These are phyloP conservation scores for Heteromormyrus szaboi DNA, from an alignment of 2,797 vertebrate genomes.

Conservation along the genomic window DNA sequence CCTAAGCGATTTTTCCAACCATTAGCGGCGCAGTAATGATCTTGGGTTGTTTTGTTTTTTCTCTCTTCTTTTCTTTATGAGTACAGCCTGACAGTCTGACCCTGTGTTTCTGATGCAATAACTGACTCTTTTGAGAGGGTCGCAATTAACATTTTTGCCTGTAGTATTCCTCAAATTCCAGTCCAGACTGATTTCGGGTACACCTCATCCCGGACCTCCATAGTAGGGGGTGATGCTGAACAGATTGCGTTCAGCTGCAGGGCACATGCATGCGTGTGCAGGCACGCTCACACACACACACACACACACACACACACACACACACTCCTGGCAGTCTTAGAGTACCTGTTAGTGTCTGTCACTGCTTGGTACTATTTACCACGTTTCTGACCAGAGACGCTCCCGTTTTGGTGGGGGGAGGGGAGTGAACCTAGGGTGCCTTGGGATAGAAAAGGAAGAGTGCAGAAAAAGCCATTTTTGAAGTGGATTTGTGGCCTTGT, in stretches of 20 bases:
- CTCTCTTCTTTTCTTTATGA: neutral
- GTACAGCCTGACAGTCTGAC: neutral
- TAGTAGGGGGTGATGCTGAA: neutral
- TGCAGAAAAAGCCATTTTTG: constrained; percentile 71
- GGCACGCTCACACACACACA: neutral
- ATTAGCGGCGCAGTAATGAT: neutral
- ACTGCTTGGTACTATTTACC: neutral
- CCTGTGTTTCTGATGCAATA: neutral
- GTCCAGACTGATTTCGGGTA: neutral
- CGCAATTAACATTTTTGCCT: neutral
- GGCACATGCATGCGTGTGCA: neutral
- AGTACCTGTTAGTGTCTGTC: neutral
- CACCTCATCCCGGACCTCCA: neutral
- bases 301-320: neutral
- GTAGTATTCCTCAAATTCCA: neutral
- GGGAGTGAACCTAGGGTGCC: constrained; percentile 52
- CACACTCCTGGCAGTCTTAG: neutral
- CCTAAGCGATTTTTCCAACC: neutral
- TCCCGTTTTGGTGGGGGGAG: constrained; percentile 16
- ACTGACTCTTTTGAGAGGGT: neutral
- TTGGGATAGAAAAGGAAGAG: constrained; percentile 64
- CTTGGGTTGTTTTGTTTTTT: neutral
- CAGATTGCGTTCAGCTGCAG: neutral
- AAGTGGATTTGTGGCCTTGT: constrained; percentile 77
- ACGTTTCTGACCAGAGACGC: neutral